Conservation (phyloP, 2,888 invertebrate genomes). For the Sphecodes monilicornis region DNA sequence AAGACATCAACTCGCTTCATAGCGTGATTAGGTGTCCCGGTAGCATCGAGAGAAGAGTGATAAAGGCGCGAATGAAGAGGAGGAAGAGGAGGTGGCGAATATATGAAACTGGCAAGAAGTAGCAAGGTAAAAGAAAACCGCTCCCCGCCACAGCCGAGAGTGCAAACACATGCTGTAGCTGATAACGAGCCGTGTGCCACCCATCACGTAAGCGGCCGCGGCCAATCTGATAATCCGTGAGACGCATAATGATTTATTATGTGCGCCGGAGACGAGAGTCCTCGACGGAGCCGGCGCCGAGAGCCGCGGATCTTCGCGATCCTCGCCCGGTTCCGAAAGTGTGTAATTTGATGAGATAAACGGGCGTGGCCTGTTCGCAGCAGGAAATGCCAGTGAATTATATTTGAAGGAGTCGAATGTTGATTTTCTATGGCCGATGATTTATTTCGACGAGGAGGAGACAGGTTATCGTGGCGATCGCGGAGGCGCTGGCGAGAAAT, state of each 20-base stretch:
- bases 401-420: conserved; percentile 10
- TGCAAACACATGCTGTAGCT: conserved; percentile 78
- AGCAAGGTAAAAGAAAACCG: conserved; percentile 38
- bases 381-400: conserved; percentile 22
- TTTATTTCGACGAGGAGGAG: conserved; percentile 16
- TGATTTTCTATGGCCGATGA: conserved; percentile 1
- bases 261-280: conserved; percentile 9
- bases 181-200: conserved; percentile 73
- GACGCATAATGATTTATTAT: conserved; percentile 76
- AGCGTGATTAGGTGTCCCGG: not conserved
- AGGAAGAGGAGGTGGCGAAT: not conserved
- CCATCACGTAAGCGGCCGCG: conserved; percentile 68
- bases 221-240: conserved; percentile 73
- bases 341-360: conserved; percentile 51
- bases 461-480: conserved; percentile 7
- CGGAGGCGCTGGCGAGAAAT: not conserved
- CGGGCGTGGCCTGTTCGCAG: conserved; percentile 25
- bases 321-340: conserved; percentile 35
- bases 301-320: conserved; percentile 33
- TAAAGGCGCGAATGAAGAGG: not conserved
- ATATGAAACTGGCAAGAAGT: conserved; percentile 35
- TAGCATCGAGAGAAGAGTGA: not conserved
- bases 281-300: conserved; percentile 4
- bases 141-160: conserved; percentile 68
- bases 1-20: not conserved